These are phyloP conservation scores for Holacanthella duospinosa DNA, from an alignment of 2,888 invertebrate species.

Conservation along the genomic window DNA sequence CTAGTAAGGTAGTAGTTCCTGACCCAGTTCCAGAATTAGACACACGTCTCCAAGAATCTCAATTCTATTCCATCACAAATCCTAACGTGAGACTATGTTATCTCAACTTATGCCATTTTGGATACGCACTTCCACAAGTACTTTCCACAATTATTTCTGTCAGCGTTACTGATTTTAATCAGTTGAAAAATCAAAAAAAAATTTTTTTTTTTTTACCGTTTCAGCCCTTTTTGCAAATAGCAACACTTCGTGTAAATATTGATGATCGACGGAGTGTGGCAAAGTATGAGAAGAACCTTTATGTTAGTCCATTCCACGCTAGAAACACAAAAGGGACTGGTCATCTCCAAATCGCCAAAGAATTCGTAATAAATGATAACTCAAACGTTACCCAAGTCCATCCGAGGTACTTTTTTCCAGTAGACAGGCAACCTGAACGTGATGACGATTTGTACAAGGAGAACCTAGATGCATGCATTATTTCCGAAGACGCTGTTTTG, in stretches of 20 bases:
- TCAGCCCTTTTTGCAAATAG: conserved; percentile 16
- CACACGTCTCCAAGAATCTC: too few relatives aligned
- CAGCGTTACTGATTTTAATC: too few relatives aligned
- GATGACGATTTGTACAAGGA: not conserved
- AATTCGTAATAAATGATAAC: not conserved
- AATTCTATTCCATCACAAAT: too few relatives aligned
- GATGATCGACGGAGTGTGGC: conserved; percentile 15
- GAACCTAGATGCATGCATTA: not conserved
- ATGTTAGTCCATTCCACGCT: conserved; percentile 21
- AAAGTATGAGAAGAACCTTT: conserved; percentile 14
- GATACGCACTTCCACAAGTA: too few relatives aligned
- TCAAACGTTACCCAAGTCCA: not conserved
- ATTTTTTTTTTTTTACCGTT: too few relatives aligned
- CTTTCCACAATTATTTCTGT: too few relatives aligned
- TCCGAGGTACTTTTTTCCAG: conserved; percentile 10
- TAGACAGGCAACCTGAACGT: not conserved
- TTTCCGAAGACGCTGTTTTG: conserved; percentile 15
- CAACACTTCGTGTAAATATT: conserved; percentile 18
- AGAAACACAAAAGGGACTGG: conserved; percentile 13
- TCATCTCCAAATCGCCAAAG: conserved; percentile 9
- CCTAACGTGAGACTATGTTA: too few relatives aligned
- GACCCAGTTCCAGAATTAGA: too few relatives aligned
- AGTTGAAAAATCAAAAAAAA: too few relatives aligned
- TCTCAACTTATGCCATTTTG: too few relatives aligned
- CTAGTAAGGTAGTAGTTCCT: too few relatives aligned